These are phyloP conservation scores for Vultur gryphus DNA, from an alignment of 2,797 vertebrate species.

Conservation along the genomic window DNA sequence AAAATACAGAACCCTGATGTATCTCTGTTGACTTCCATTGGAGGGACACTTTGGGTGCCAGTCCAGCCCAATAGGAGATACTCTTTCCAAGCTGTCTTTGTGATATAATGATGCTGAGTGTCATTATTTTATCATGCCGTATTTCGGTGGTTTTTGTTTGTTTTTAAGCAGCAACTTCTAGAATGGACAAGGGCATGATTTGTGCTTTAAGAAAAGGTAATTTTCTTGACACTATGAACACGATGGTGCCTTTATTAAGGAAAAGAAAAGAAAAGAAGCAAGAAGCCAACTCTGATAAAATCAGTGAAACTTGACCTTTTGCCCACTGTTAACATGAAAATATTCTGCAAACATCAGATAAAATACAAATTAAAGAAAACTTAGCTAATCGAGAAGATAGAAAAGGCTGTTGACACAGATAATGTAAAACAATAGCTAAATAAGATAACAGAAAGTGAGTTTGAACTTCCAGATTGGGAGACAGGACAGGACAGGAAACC, in stretches of 20 bases:
- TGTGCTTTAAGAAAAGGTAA: neutral
- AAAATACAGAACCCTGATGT: neutral
- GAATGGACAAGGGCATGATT: neutral
- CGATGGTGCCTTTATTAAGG: neutral
- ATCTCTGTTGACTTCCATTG: neutral
- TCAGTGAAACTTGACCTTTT: neutral
- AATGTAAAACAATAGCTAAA: neutral
- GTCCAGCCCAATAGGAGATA: neutral
- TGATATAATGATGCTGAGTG: neutral
- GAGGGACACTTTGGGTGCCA: neutral
- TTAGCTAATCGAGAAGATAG: neutral
- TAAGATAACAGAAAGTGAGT: neutral
- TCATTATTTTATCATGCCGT: neutral
- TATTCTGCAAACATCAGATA: neutral
- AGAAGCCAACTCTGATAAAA: neutral
- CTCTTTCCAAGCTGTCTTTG: neutral
- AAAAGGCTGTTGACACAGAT: neutral
- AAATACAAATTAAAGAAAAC: neutral
- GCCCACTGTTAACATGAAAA: neutral
- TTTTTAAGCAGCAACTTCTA: neutral
- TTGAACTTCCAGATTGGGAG: neutral
- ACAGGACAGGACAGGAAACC: neutral
- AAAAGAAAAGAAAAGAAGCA: neutral
- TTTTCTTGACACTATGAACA: neutral
- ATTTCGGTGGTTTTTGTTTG: neutral